These are phyloP conservation scores for Pseudochromis fuscus DNA, from an alignment of 2,797 vertebrate genomes.

Conservation along the genomic window DNA sequence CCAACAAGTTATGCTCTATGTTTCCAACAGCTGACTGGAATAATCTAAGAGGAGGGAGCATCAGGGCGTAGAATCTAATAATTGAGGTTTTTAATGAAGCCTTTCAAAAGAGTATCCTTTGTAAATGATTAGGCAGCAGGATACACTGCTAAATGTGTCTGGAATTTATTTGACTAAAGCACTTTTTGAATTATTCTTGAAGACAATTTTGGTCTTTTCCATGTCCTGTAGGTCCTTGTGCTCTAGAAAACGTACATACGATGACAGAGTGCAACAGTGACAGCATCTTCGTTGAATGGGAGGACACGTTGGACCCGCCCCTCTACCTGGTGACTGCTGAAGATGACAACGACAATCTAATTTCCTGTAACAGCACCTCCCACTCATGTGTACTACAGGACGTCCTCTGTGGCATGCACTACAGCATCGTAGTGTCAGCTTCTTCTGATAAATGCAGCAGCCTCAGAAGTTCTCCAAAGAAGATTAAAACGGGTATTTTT, in stretches of 20 bases:
- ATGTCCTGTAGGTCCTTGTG: conserved; percentile 79
- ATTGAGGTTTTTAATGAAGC: too few species aligned
- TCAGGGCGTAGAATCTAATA: too few species aligned
- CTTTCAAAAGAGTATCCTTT: too few species aligned
- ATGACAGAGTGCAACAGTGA: conserved; percentile 73
- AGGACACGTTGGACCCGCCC: conserved; percentile 42
- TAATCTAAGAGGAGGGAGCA: too few species aligned
- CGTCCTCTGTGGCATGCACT: conserved; percentile 76
- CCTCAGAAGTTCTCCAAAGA: conserved; percentile 80
- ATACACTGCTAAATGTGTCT: too few species aligned
- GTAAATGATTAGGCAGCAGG: not conserved
- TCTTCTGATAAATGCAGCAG: conserved; percentile 85
- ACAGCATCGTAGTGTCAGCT: conserved; percentile 81
- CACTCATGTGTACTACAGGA: conserved; percentile 73
- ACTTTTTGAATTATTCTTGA: not conserved
- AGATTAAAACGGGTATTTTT: conserved; percentile 78
- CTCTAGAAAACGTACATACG: conserved; percentile 68
- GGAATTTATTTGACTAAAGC: too few species aligned
- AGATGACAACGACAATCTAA: conserved; percentile 65
- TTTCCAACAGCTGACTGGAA: not conserved
- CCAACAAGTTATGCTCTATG: too few species aligned
- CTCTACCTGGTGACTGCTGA: conserved; percentile 83
- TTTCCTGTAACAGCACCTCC: conserved; percentile 82
- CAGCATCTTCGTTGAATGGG: conserved; percentile 81
- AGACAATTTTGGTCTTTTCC: not conserved